A percentile compares a stretch with the other conserved stretches of the same genome.
phyloP scores from a whole-genome alignment of 2,797 vertebrate species.

The Numenius phaeopus region DNA sequence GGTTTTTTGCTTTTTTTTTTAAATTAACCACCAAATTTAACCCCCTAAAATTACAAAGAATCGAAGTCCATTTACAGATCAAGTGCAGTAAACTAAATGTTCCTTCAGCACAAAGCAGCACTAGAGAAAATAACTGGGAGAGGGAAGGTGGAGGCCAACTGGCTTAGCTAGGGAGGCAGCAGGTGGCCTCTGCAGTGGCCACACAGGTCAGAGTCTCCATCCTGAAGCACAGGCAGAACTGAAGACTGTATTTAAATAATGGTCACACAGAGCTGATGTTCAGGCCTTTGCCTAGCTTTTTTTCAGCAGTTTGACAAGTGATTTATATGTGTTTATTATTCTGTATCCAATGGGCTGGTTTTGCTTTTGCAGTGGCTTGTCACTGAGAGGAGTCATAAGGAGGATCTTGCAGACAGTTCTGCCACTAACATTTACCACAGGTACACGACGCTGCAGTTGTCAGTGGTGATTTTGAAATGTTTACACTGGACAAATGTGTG shows the following conservation, averaged over 20 bases:
- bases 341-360: conserved; percentile 56
- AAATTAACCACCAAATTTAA: conserved; percentile 83
- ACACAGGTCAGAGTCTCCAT: conserved; percentile 70
- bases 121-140: conserved; percentile 75
- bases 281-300: conserved; percentile 74
- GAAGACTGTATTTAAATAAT: conserved; percentile 73
- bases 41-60: conserved; percentile 82
- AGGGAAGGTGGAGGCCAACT: conserved; percentile 64
- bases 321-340: conserved; percentile 19
- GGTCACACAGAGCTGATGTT: conserved; percentile 67
- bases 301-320: conserved; percentile 52
- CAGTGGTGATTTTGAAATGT: conserved; percentile 67
- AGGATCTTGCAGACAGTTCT: conserved; percentile 62
- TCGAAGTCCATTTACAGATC: conserved; percentile 80
- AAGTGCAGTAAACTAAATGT: conserved; percentile 82
- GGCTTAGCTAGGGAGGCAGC: conserved; percentile 67
- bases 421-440: conserved; percentile 64
- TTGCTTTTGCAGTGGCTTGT: conserved; percentile 51
- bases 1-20: conserved; percentile 66
- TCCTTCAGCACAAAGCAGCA: conserved; percentile 83
- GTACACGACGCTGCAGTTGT: neutral
- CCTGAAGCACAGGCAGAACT: conserved; percentile 70
- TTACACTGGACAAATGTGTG: conserved; percentile 65
- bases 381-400: conserved; percentile 59
- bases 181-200: conserved; percentile 72